Conservation (phyloP, 2,888 invertebrate genomes). For the Acrobasis repandana region DNA sequence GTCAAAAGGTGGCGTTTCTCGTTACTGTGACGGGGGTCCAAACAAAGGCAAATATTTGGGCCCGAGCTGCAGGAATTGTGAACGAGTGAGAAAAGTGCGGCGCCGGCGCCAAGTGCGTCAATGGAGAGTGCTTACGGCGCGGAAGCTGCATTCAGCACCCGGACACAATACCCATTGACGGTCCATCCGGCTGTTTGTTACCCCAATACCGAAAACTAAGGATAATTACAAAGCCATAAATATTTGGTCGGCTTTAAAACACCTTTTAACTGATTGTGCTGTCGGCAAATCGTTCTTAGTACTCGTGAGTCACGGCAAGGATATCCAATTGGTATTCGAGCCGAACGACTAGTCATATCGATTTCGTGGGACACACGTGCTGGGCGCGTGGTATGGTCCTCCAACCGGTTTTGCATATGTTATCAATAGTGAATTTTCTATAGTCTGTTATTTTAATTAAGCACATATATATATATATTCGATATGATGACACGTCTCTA, state of each 20-base stretch:
- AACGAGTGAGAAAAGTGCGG: conserved; percentile 22
- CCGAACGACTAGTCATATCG: background rate
- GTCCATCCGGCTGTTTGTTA: conserved; percentile 2
- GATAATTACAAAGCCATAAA: background rate
- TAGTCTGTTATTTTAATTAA: no score
- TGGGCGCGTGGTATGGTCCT: background rate
- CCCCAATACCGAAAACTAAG: conserved; percentile 1
- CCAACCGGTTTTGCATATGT: background rate
- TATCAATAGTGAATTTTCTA: background rate
- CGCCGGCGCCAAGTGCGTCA: conserved; percentile 34
- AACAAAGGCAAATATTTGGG: conserved; percentile 18
- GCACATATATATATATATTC: no score
- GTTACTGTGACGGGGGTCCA: conserved; percentile 8
- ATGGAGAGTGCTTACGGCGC: background rate
- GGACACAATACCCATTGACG: background rate
- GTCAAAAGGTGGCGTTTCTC: background rate
- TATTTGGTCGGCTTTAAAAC: background rate
- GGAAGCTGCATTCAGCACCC: conserved; percentile 19
- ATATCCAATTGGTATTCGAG: background rate
- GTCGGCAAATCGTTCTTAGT: background rate
- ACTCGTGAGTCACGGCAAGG: background rate
- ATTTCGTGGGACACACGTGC: background rate
- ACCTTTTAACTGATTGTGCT: background rate
- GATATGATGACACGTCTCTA: no score
- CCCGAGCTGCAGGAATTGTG: conserved; percentile 24